Evolutionary conservation across 2,113 vertebrate genomes (phyloP).

Genomic region (Clarias gariepinus): DNA sequence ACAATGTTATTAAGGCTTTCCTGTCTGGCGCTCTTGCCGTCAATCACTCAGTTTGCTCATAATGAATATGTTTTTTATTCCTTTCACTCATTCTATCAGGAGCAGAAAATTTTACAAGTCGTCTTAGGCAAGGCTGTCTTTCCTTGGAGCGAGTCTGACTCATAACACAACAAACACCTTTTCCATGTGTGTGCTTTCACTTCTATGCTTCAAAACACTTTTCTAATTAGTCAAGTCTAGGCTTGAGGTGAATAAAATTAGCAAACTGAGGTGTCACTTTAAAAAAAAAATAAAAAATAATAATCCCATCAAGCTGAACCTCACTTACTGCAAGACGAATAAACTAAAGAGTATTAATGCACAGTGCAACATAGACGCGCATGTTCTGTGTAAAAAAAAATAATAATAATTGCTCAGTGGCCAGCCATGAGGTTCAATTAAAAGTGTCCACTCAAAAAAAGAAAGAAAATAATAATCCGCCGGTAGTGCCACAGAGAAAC

Average conservation of each 20-base stretch:
- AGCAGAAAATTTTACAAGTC: background rate
- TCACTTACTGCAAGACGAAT: background rate
- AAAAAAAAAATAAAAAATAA: background rate
- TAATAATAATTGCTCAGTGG: background rate
- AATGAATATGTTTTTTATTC: background rate
- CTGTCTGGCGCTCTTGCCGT: background rate
- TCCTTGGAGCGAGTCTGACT: background rate
- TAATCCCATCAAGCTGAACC: background rate
- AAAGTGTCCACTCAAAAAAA: background rate
- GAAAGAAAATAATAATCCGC: background rate
- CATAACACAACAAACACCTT: background rate
- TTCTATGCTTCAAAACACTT: background rate
- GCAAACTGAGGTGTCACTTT: background rate
- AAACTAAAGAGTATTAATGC: background rate
- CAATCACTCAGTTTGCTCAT: background rate
- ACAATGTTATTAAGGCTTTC: background rate
- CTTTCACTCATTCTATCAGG: background rate
- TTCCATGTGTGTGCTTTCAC: background rate
- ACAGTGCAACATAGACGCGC: background rate
- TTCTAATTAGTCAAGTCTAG: background rate
- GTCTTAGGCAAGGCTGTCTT: background rate
- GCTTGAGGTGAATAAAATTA: background rate
- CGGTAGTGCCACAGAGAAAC: background rate
- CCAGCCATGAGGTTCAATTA: constrained; percentile 1
- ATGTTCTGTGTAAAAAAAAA: background rate